Percentiles rank a stretch among this genome's conserved stretches.
These are phyloP conservation scores for Toxotes lorentzi DNA, from an alignment of 2,797 vertebrate species.

Conservation along the genomic window DNA sequence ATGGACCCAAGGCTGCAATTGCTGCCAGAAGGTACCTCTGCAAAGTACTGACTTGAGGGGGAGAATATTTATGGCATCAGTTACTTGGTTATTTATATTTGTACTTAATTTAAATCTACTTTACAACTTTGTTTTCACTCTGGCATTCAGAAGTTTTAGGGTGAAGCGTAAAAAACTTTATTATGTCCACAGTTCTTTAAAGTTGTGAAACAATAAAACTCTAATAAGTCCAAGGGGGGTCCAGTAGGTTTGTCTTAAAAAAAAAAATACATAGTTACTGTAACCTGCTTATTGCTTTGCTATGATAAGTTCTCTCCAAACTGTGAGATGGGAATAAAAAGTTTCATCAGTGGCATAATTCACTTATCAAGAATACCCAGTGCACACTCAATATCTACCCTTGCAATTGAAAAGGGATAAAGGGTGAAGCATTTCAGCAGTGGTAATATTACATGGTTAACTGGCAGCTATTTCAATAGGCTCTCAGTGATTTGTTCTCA, in stretches of 20 bases:
- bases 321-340: constrained; percentile 59
- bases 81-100: constrained; percentile 5
- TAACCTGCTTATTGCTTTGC: constrained; percentile 45
- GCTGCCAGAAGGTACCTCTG: neutral
- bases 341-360: constrained; percentile 68
- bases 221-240: neutral
- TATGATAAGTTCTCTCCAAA: constrained; percentile 42
- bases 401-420: constrained; percentile 72
- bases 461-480: constrained; percentile 73
- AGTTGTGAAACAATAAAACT: constrained; percentile 26
- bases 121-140: constrained; percentile 1
- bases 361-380: constrained; percentile 69
- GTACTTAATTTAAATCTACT: neutral
- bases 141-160: neutral
- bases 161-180: constrained; percentile 2
- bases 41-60: neutral
- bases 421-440: constrained; percentile 61
- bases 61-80: neutral
- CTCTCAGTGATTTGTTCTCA: constrained; percentile 73
- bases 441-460: constrained; percentile 75
- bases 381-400: constrained; percentile 56
- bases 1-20: neutral
- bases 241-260: neutral
- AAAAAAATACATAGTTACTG: neutral
- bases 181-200: constrained; percentile 25